Evolutionary conservation across 2,888 invertebrate genomes (phyloP).

Genomic region (Anoplius nigerrimus): DNA sequence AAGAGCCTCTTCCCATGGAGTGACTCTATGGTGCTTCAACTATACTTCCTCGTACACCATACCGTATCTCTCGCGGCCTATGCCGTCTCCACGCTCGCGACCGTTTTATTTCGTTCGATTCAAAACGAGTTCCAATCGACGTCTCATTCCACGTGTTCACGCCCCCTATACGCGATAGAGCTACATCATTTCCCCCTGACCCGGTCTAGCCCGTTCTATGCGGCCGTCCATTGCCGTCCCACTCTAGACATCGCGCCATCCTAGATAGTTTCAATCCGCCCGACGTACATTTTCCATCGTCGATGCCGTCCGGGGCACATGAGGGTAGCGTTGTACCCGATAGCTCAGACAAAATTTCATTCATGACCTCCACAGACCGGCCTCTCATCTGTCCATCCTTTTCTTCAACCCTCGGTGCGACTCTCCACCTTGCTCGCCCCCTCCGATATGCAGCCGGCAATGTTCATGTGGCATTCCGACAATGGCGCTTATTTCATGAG

Average conservation of each 20-base stretch:
- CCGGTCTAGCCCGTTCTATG: conserved; percentile 52
- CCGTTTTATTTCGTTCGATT: conserved; percentile 44
- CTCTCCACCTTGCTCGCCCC: too few species aligned
- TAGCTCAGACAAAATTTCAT: too few species aligned
- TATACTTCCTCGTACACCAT: conserved; percentile 29
- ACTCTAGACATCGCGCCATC: conserved; percentile 1
- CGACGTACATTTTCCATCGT: not conserved
- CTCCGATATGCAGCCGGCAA: too few species aligned
- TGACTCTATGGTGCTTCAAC: conserved; percentile 13
- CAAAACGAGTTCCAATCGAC: conserved; percentile 61
- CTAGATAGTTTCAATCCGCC: not conserved
- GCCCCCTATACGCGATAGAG: conserved; percentile 39
- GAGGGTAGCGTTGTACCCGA: too few species aligned
- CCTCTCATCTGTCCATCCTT: too few species aligned
- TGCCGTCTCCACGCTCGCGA: conserved; percentile 30
- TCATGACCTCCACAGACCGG: too few species aligned
- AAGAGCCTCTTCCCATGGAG: conserved; percentile 12
- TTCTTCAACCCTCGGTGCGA: too few species aligned
- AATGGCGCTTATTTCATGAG: too few species aligned
- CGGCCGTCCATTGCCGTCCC: conserved; percentile 1
- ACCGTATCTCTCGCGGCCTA: conserved; percentile 21
- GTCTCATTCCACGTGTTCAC: conserved; percentile 53
- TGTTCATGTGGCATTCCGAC: too few species aligned
- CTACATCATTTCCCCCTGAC: conserved; percentile 51
- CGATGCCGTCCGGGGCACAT: too few species aligned